phyloP scores from a whole-genome alignment of 2,113 vertebrate species.

The Strix aluco region DNA sequence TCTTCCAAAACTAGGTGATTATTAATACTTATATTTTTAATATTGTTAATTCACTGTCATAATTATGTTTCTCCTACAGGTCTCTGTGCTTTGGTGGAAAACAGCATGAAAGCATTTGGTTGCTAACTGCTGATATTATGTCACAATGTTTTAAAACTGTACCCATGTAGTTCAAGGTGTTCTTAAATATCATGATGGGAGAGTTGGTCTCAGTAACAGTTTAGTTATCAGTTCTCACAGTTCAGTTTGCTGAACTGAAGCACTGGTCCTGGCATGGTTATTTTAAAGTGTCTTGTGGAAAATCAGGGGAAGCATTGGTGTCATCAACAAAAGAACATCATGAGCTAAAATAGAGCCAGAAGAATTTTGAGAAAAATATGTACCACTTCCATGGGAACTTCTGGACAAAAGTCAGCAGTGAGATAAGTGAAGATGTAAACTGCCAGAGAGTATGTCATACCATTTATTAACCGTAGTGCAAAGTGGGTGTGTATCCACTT shows the following conservation, averaged over 20 bases:
- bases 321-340: background rate
- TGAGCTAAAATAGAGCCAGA: constrained; percentile 19
- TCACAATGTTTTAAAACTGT: background rate
- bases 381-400: background rate
- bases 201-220: background rate
- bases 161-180: background rate
- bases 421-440: constrained; percentile 16
- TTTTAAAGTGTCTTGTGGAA: background rate
- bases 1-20: constrained; percentile 90
- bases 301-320: background rate
- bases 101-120: background rate
- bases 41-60: background rate
- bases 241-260: background rate
- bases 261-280: background rate
- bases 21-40: constrained; percentile 2
- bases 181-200: background rate
- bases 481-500: background rate
- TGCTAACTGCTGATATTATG: background rate
- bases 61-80: background rate
- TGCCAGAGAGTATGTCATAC: background rate
- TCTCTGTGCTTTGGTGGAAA: background rate
- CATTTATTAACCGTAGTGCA: background rate
- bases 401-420: background rate
- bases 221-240: background rate
- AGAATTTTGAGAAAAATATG: background rate